Conservation (phyloP, 2,113 vertebrate species). For the Tetraodon nigroviridis region DNA sequence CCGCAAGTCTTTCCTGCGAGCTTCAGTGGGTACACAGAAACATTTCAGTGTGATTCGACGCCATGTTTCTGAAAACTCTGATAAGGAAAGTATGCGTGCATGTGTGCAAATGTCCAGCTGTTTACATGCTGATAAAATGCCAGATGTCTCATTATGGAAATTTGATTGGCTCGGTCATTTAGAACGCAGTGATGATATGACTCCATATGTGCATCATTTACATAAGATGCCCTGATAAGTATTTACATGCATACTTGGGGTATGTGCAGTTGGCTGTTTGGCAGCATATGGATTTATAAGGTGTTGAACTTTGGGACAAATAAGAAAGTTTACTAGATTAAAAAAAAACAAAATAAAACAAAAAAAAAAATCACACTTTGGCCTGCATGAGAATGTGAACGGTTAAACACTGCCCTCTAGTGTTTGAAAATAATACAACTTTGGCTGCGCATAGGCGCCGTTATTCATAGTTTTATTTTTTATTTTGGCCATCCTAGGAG, state of each 20-base stretch:
- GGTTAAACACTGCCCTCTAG: not conserved
- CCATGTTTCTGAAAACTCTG: slow-evolving; percentile 14
- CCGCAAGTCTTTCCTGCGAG: slow-evolving; percentile 12
- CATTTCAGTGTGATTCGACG: not conserved
- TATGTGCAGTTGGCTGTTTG: slow-evolving; percentile 43
- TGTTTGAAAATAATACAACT: not conserved
- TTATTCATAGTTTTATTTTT: too few species aligned
- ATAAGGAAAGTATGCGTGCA: slow-evolving; percentile 22
- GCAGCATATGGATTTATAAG: slow-evolving; percentile 4
- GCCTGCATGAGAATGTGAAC: not conserved
- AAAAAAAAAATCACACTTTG: not conserved
- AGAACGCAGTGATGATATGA: slow-evolving; percentile 57
- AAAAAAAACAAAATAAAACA: too few species aligned
- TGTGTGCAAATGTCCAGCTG: slow-evolving; percentile 60
- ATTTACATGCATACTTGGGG: slow-evolving; percentile 51
- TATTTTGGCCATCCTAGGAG: too few species aligned
- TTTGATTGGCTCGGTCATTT: slow-evolving; percentile 69
- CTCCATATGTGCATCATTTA: slow-evolving; percentile 62
- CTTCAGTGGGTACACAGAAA: not conserved
- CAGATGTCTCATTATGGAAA: slow-evolving; percentile 75
- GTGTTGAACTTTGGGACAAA: not conserved
- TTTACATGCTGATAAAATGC: slow-evolving; percentile 70
- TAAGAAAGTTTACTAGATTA: too few species aligned
- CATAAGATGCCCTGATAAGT: slow-evolving; percentile 53
- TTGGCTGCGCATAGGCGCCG: too few species aligned